Evolutionary conservation across 2,113 vertebrate genomes (phyloP), one percentile per base, ranked within the genome.

Genomic region (Hiodon alosoides): DNA sequence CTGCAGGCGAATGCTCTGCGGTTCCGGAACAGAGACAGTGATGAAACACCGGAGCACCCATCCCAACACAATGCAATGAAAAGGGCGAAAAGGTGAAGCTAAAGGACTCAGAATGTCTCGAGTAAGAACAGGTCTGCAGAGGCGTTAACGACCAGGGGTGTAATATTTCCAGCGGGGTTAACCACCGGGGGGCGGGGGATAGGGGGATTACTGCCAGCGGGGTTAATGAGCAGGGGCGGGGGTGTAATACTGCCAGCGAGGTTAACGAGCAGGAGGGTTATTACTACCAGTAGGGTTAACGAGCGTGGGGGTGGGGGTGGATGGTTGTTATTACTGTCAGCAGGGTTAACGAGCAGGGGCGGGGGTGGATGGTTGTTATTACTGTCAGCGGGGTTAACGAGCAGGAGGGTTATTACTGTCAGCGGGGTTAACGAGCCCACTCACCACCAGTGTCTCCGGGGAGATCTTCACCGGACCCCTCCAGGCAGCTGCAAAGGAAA

Each of bases 401-500:
- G 47, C 46, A 47, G 51, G 58, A 8, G 55, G 50, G 52, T 62
- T 51, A 62, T 52, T 72, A 59, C 55, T 53, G 4, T 50, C 4
- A 47, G 48, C 14, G 50, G 67, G 16, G 67, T 16, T 50, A 16
- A 68, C 60, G 53, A 61, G 13, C n/a, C 57, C 61, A 92, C 95
- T 58, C 90, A 99, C 96, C 90, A 91, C 93, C 75, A 98, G 53
- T 53, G 93, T 81, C 54, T 98, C 97, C 6, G 94, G 77, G 2
- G 96, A 92, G n/a, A 99, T 93, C 78, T 97, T 98, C 74, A 99
- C 74, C 0, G 96, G 94, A 8, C 88, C 85, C 82, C 94, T 91
- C 97, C 97, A 99, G 1, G 96, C 93, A 81, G 90, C 97, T 99
- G 14, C 1, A 71, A 4, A 68, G 75, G 2, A 76, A 13, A 17